Base-by-base conservation (phyloP, 2,797 vertebrate genomes). In the Coracias cyanogaster region DNA sequence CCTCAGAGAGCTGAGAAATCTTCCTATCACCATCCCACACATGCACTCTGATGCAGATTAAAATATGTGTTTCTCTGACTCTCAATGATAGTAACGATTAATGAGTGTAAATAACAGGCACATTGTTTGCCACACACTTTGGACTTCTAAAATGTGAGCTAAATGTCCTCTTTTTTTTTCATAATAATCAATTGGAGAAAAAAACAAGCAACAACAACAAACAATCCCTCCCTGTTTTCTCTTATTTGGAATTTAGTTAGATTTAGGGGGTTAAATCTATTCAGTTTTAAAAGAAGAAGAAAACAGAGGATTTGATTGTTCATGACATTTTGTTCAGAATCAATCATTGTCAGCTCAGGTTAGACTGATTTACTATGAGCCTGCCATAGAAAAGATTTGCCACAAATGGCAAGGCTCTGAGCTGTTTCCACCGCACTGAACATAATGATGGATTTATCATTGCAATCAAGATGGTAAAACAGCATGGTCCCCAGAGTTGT, bases 391-490 rank as follows among this genome's bases (percentile, higher is more conserved):
- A 96, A 92, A 95, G 81, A 95, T 95, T 97, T 97, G 86, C 94
- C 94, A 94, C 82, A 96, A 96, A 96, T 94, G 93, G 82, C 90
- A 94, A 86, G 69, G 83, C 78, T 94, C 62, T 77, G 76, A 95
- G 95, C 93, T 86, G 93, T 94, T 96, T 97, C 90, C 96, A 97
- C 95, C 6, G 84, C 82, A 26, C 95, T 93, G 90, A 93, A 94
- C 85, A 91, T 93, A 95, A 91, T 96, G 87, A 97, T 97, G 90
- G 95, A 96, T 97, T 96, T 97, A 94, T 95, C 94, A 97, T 89
- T 97, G 91, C 97, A 98, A 98, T 97, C 97, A 97, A 97, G 96
- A 97, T 92, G 95, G 96, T 97, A 97, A 98, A 97, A 97, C 96
- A 97, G 97, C 96, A 96, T 94, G 97, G 88, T 97, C 97, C 93